Conservation (phyloP, 64 coral and sea anemone species). For the Anthopleura sola region DNA sequence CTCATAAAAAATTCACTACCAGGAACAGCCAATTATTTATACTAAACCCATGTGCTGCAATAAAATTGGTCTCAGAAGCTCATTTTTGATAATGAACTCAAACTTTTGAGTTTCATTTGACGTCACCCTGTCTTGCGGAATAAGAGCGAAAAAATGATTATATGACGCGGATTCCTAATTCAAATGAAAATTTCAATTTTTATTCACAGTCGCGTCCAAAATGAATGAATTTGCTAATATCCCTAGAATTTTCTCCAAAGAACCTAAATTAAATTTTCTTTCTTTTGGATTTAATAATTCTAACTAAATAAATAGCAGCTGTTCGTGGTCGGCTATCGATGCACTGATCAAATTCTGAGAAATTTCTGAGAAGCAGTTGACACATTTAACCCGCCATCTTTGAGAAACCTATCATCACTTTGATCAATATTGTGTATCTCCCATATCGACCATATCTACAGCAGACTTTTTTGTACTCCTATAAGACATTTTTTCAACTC, state of each 20-base stretch:
- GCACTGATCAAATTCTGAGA: constrained; percentile 4
- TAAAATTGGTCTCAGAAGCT: background rate
- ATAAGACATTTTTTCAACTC: background rate
- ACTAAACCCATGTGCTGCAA: background rate
- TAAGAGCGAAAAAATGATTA: no score
- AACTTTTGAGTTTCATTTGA: background rate
- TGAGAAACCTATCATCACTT: background rate
- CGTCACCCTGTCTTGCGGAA: no score
- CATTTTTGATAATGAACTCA: background rate
- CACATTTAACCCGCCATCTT: background rate
- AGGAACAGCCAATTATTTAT: background rate
- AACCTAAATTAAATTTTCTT: background rate
- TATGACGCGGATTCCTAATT: no score
- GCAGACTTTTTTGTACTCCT: background rate
- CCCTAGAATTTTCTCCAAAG: background rate
- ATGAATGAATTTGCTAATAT: background rate
- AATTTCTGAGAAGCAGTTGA: constrained; percentile 6
- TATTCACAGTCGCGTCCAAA: no score
- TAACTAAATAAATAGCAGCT: background rate
- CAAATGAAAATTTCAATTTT: no score
- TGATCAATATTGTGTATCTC: background rate
- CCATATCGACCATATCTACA: background rate
- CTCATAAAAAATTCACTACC: background rate
- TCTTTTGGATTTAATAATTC: background rate
- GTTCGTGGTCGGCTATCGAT: background rate